Evolutionary conservation across 2,113 vertebrate genomes (phyloP), one percentile per base, ranked within the genome.

Genomic region (Oryzias curvinotus): DNA sequence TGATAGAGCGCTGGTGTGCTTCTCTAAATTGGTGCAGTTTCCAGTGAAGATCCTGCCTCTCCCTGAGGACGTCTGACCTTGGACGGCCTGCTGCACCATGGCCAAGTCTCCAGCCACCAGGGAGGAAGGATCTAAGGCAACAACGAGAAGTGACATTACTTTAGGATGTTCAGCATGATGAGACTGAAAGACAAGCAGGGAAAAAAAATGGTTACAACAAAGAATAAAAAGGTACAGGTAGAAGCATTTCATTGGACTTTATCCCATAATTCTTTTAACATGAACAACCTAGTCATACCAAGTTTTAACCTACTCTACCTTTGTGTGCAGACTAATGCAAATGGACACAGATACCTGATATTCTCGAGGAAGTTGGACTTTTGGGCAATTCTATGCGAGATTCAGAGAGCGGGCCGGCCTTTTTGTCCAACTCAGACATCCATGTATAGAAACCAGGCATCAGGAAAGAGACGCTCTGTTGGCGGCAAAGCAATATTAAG

Each of bases 391-490:
- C 73, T 6, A 30, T 14, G 17, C 51, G 28, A 53, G 54, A 63
- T 53, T 71, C 62, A 72, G 49, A 21, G 2, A 68, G 77, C 3
- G 62, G 77, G 50, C 78, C 59, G 52, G 78, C 69, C 13, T 78
- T 80, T 52, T 79, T 78, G 28, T 68, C 70, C 0, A 65, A 43
- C 17, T 81, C 77, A 36, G 80, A 84, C 92, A 94, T 94, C 83
- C 90, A 88, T 48, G 88, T 91, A 73, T 93, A 96, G 90, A 99
- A 99, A 53, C 91, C 92, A 23, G 96, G 95, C 67, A 99, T 94
- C 85, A 99, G 88, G 81, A 96, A 94, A 8, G 93, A 93, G 71
- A 98, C 91, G 26, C 84, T 93, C 96, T 99, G 81, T 87, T 45
- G 50, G 83, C 36, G 36, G 71, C 52, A 62, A 80, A 61, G n/a